Base-by-base conservation (phyloP, 2,113 vertebrate genomes). In the Poecilia latipinna region DNA sequence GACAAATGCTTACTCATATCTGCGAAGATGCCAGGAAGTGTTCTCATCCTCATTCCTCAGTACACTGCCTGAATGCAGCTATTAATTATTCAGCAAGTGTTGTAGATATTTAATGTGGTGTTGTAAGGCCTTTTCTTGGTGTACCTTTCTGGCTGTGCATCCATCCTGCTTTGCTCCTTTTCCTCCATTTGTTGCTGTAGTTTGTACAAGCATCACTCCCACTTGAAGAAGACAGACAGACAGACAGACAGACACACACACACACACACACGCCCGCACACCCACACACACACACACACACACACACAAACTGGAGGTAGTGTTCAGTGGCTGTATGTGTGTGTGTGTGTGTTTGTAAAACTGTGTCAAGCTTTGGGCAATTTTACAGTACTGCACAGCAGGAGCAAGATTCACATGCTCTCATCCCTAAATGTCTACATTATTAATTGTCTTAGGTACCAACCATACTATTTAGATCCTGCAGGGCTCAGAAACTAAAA, bases 41-140 rank as follows among this genome's bases (percentile, higher is more conserved):
- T 87, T 87, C 80, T 83, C 79, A 57, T 75, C 86, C 74, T 63
- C 82, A 82, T 85, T 70, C 82, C 79, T 79, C 86, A 82, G 85
- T 66, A 77, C 75, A 70, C 79, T 74, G 78, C 83, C 81, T 44
- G 24, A 67, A 73, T 77, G 80, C 69, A 28, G 42, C 60, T 57
- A 90, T 93, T 89, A 92, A 92, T 92, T 91, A 93, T 94, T 86
- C 76, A 91, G 26, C 61, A 78, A 61, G 75, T 68, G 75, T 79
- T 89, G 82, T 90, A 65, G 91, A 92, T 92, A 90, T 93, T 92
- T 91, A 91, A 93, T 93, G 91, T 85, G 72, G 76, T 74, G 81
- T 91, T 92, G 86, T 80, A 65, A 65, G 48, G 57, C 61, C 62
- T 84, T 82, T 82, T 77, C 70, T 54, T 72, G n/a, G 15, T 62